Base-by-base conservation (phyloP, 2,797 vertebrate genomes). In the Myiothlypis chrysogaster region DNA sequence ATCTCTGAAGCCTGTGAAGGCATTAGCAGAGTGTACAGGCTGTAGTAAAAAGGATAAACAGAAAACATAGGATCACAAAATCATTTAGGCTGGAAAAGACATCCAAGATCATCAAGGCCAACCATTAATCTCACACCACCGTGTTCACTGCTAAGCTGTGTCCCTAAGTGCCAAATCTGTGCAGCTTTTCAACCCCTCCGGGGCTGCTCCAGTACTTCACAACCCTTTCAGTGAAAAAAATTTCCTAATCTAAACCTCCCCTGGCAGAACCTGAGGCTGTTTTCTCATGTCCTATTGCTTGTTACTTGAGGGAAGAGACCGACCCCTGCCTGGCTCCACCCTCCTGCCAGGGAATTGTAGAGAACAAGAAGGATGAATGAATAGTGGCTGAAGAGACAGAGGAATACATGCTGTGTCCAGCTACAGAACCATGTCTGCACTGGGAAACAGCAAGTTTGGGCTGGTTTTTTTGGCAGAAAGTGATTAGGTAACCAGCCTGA, bases 1-100 rank as follows among this genome's bases (percentile, higher is more conserved):
- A 72, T 18, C 79, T 94, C 92, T 81, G 91, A 92, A 72, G 90
- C 82, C 60, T 71, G 69, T 43, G 65, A 95, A 95, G 84, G 87
- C 91, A 91, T 95, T 72, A 93, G 77, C 82, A 6, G 27, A 87
- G 69, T 10, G 39, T 71, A 59, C 27, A 64, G 90, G 56, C 70
- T 94, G 71, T 8, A 53, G 68, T 47, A 52, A 56, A 91, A 94
- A 90, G 55, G 80, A 76, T 49, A 94, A 96, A 91, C 77, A 96
- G 50, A 86, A 87, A 91, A 78, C 41, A 66, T 1, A 79, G 61
- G 59, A 57, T 61, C 86, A 68, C 27, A 81, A 70, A 69, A 61
- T 41, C 50, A 63, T 41, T 64, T 47, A 35, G 25, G 25, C 41
- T 86, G 89, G 70, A 70, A 64, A 86, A 81, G 32, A 59, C 57